Evolutionary conservation across 2,888 invertebrate genomes (phyloP).

Genomic region (Pocota personata): DNA sequence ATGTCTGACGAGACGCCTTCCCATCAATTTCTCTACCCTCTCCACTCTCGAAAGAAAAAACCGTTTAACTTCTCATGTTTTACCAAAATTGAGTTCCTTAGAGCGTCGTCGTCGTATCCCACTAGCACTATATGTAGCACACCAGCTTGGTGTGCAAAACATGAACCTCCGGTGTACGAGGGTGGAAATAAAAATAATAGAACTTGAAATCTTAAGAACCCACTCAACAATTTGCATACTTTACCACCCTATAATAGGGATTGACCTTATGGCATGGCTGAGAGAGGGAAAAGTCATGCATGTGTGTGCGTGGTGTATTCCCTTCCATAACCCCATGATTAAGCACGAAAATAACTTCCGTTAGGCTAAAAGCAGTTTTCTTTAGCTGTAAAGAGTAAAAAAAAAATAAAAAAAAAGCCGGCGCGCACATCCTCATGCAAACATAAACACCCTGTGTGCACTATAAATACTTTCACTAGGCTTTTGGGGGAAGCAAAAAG

Average conservation of each 20-base stretch:
- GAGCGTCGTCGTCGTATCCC: background rate
- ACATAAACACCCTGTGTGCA: constrained; percentile 66
- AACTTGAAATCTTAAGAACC: constrained; percentile 69
- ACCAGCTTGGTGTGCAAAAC: background rate
- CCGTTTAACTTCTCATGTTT: constrained; percentile 69
- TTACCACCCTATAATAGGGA: constrained; percentile 62
- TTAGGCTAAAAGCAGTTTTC: constrained; percentile 67
- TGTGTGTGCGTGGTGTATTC: background rate
- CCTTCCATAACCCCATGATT: constrained; percentile 54
- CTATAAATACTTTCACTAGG: constrained; percentile 63
- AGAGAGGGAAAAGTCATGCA: constrained; percentile 18
- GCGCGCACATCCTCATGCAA: constrained; percentile 46
- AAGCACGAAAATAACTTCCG: constrained; percentile 75
- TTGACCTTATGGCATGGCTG: constrained; percentile 66
- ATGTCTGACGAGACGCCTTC: constrained; percentile 24
- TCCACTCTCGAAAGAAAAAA: constrained; percentile 23
- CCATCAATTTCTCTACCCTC: background rate
- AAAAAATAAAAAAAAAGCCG: background rate
- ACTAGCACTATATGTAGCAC: background rate
- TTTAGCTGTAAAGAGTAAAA: constrained; percentile 25
- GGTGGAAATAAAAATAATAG: constrained; percentile 65
- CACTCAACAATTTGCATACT: constrained; percentile 73
- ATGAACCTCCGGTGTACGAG: background rate
- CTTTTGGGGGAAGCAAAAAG: background rate
- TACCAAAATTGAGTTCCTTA: constrained; percentile 64